Evolutionary conservation across 2,888 invertebrate genomes (phyloP), one percentile per base, ranked within the genome.

Genomic region (Augochlorella aurata): DNA sequence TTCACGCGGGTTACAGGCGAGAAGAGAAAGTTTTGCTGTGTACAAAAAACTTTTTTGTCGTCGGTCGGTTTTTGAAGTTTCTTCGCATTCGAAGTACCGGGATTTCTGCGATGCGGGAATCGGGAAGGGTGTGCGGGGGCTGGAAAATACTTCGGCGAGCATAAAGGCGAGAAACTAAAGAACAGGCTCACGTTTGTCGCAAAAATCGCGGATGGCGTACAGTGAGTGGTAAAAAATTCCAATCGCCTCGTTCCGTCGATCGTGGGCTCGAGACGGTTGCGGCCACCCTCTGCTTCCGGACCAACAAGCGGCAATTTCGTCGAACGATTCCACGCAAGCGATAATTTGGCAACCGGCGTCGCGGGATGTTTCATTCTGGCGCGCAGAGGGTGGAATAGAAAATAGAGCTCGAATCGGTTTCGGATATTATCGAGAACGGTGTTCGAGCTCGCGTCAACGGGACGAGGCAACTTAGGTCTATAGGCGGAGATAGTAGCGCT

Each of bases 151-250:
- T 24, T 69, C 50, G 69, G 71, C 49, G 65, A 68, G 72, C 52
- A 71, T 67, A 63, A 70, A 47, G 61, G 61, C 52, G 44, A 77
- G 66, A 79, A 76, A 79, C 75, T 67, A 72, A 80, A 82, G 63
- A 84, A 70, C 52, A 66, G 85, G 77, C 70, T 80, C 78, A 76
- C 77, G 73, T 72, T 61, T 63, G 77, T 79, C 80, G 77, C 74
- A 58, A 74, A 74, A 82, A 82, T 65, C 85, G 66, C 84, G 79
- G 68, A 73, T 74, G 74, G 74, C 49, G 77, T 75, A 82, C 63
- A 77, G 47, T 79, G 74, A 83, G 68, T 83, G 72, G 82, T 71
- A 61, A 76, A 29, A 74, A 44, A 44, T 74, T 38, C 21, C 44
- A 74, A 44, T 44, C 50, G 73, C 65, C 50, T 44, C 50, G 65